Conservation (phyloP, 2,888 invertebrate genomes). For the Epinotia demarniana region DNA sequence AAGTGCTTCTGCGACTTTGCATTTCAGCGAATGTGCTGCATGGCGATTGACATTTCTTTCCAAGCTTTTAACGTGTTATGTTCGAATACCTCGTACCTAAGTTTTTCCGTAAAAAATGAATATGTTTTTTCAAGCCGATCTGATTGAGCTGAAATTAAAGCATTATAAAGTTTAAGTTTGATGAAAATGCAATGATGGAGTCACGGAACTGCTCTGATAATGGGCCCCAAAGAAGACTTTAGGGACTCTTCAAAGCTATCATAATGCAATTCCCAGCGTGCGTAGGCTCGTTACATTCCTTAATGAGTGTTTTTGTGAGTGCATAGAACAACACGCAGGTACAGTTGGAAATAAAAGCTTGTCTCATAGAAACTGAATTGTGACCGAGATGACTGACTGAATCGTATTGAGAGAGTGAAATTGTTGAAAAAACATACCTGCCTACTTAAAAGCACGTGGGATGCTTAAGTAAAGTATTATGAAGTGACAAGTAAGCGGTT, state of each 20-base stretch:
- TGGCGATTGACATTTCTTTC: conserved; percentile 29
- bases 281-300: not conserved
- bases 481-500: too few relatives aligned
- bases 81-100: not conserved
- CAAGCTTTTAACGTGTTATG: not conserved
- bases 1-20: conserved; percentile 37
- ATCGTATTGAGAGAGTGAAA: too few relatives aligned
- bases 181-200: not conserved
- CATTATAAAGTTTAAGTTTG: not conserved
- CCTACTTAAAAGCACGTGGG: not conserved
- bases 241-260: not conserved
- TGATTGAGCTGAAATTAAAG: not conserved
- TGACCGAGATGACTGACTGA: too few relatives aligned
- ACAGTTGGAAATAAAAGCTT: not conserved
- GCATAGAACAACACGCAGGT: not conserved
- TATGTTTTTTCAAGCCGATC: not conserved
- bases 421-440: too few relatives aligned
- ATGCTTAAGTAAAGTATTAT: too few relatives aligned
- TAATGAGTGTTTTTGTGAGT: not conserved
- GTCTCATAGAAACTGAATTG: not conserved
- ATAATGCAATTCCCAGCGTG: not conserved
- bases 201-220: not conserved
- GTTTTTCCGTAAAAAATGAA: not conserved
- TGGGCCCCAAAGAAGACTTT: not conserved
- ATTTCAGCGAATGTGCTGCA: conserved; percentile 39